Evolutionary conservation across 2,113 vertebrate species (phyloP).

Genomic region (Sander lucioperca): DNA sequence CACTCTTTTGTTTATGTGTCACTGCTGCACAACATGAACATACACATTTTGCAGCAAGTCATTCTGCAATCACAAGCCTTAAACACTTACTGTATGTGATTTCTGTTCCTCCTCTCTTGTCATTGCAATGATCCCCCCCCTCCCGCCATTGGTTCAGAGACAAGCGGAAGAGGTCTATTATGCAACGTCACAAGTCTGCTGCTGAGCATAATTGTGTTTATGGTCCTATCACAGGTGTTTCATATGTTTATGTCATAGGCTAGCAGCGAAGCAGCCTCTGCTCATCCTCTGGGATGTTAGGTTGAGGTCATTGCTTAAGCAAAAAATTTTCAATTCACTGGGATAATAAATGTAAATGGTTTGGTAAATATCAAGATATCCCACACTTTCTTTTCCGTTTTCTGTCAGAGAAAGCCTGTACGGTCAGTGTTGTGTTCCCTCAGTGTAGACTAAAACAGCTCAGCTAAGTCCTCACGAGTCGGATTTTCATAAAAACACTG

Average conservation of each 20-base stretch:
- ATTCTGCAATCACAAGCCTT: conserved; percentile 11
- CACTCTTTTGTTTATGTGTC: conserved; percentile 29
- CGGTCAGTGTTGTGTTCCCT: background rate
- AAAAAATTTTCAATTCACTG: conserved; percentile 5
- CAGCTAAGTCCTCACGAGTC: background rate
- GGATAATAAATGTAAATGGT: background rate
- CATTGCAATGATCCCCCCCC: background rate
- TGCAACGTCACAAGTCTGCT: conserved; percentile 40
- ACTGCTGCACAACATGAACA: conserved; percentile 3
- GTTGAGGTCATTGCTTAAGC: background rate
- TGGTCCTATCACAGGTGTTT: conserved; percentile 33
- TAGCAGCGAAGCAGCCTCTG: conserved; percentile 11
- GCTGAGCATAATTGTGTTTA: conserved; percentile 3
- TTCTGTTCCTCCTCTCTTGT: background rate
- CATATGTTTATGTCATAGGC: conserved; percentile 34
- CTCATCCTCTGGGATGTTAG: conserved; percentile 25
- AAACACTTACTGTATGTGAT: conserved; percentile 1
- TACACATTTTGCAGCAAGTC: conserved; percentile 1
- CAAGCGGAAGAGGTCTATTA: conserved; percentile 56
- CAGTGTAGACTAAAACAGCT: background rate
- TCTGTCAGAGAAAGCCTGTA: background rate
- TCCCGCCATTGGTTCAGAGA: conserved; percentile 25
- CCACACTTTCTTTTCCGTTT: background rate
- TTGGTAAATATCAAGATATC: background rate
- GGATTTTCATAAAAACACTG: conserved; percentile 7